Percentiles rank a stretch among this genome's conserved stretches.
These are phyloP conservation scores for Tapirus indicus DNA, from an alignment of 2,797 vertebrate genomes.

Conservation along the genomic window DNA sequence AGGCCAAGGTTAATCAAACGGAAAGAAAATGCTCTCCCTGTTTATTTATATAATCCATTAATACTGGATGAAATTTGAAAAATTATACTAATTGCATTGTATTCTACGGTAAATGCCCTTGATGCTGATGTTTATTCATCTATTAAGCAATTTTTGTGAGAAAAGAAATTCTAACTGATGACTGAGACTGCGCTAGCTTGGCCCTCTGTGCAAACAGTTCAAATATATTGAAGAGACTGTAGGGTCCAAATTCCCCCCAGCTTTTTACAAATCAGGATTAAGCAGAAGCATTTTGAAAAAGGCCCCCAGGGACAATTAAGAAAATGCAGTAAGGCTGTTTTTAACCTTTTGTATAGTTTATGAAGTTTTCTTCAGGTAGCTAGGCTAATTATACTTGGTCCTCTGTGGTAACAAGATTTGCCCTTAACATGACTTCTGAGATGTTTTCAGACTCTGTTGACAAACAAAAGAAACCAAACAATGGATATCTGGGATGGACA, in stretches of 20 bases:
- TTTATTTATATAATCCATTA: slow-evolving; percentile 36
- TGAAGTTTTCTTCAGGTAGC: neutral
- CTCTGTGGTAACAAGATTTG: neutral
- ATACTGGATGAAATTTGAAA: neutral
- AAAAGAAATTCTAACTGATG: neutral
- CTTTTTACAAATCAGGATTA: slow-evolving; percentile 21
- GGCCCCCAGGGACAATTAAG: neutral
- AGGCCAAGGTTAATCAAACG: neutral
- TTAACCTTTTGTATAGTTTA: neutral
- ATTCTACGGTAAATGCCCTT: neutral
- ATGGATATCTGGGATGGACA: neutral
- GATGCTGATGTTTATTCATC: neutral
- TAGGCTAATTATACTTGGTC: neutral
- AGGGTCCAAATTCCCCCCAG: neutral
- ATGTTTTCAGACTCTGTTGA: neutral
- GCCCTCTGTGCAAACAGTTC: neutral
- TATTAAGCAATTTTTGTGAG: neutral
- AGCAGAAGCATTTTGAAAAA: neutral
- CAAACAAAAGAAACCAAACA: neutral
- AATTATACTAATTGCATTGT: neutral
- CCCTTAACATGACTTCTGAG: neutral
- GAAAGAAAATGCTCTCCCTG: neutral
- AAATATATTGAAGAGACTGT: neutral
- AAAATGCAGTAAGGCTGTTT: neutral
- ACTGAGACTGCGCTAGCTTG: neutral